Conservation (phyloP, 2,113 vertebrate genomes). For the Paradisaea rubra region DNA sequence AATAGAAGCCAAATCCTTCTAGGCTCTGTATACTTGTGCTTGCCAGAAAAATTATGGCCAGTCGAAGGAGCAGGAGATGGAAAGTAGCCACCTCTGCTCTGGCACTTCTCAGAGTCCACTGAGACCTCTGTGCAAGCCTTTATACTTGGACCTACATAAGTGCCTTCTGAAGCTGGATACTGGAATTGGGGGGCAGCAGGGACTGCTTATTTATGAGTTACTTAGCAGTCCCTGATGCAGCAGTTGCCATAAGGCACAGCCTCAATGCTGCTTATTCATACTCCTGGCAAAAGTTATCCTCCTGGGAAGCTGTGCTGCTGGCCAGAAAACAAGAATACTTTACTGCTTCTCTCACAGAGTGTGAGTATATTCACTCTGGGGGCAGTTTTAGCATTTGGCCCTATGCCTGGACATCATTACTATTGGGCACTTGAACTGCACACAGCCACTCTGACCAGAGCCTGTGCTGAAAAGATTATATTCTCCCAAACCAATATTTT, state of each 20-base stretch:
- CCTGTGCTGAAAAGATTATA: slow-evolving; percentile 56
- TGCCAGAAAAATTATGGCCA: slow-evolving; percentile 40
- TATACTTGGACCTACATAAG: not conserved
- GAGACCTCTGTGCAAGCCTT: not conserved
- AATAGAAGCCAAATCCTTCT: slow-evolving; percentile 45
- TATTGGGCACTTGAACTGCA: slow-evolving; percentile 38
- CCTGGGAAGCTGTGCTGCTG: slow-evolving; percentile 8
- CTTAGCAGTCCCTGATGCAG: not conserved
- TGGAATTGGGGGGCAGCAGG: not conserved
- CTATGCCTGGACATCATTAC: slow-evolving; percentile 54
- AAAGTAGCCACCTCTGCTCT: slow-evolving; percentile 33
- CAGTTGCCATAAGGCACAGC: not conserved
- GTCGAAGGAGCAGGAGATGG: not conserved
- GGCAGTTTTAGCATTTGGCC: slow-evolving; percentile 53
- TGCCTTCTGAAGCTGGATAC: not conserved
- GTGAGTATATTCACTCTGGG: slow-evolving; percentile 47
- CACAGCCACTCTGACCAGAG: slow-evolving; percentile 21
- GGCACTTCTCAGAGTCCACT: not conserved
- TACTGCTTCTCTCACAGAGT: slow-evolving; percentile 27
- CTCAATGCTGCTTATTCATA: slow-evolving; percentile 32
- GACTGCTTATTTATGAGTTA: slow-evolving; percentile 32
- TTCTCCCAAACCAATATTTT: slow-evolving; percentile 50
- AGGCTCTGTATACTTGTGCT: not conserved
- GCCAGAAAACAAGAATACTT: not conserved
- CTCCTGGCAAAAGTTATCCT: slow-evolving; percentile 32